Base-by-base conservation (phyloP, 2,797 vertebrate genomes). In the Limnodromus scolopaceus region DNA sequence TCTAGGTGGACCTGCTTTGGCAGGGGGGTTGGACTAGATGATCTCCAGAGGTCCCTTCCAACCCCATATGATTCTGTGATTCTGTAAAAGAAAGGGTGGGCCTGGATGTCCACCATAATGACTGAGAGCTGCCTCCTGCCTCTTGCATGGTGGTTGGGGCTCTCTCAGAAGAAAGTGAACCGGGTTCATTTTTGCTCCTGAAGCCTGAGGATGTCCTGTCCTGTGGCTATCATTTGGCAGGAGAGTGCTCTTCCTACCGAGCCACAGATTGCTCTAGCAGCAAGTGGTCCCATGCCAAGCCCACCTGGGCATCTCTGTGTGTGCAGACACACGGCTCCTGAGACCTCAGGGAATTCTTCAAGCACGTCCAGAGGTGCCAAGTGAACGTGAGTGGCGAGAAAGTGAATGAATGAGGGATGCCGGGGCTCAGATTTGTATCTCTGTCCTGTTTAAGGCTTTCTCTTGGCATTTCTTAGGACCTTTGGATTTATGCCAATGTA, bases 281-380 rank as follows among this genome's bases (percentile, higher is more conserved):
- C 60, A 49, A 16, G 8, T 0, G 2, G n/a, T 34, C 38, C 32
- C 0, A 0, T 30, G 46, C 36, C 74, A 57, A 72, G 34, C 28
- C 60, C n/a, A 41, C 0, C 0, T 10, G 45, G 49, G 45, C 63
- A 80, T 15, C 63, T n/a, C 41, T 25, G 2, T 10, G 43, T 8
- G 46, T 25, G 51, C 39, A 48, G 82, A 16, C 8, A 5, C 3
- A 10, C 24, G 24, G 4, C 16, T 54, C 36, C 30, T 7, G 30
- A 25, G 91, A 48, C 57, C 74, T 75, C 78, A 23, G 60, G 66
- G 58, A 39, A 5, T 28, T 10, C 34, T 46, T 65, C 63, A 34
- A 5, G 55, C 13, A 2, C 9, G 43, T 25, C 41, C 71, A 54
- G 68, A 63, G 32, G 54, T 23, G 68, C 12, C 28, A 60, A 51